These are phyloP conservation scores for Tenthredo scrophulariae DNA, from an alignment of 2,888 invertebrate genomes.

Conservation along the genomic window DNA sequence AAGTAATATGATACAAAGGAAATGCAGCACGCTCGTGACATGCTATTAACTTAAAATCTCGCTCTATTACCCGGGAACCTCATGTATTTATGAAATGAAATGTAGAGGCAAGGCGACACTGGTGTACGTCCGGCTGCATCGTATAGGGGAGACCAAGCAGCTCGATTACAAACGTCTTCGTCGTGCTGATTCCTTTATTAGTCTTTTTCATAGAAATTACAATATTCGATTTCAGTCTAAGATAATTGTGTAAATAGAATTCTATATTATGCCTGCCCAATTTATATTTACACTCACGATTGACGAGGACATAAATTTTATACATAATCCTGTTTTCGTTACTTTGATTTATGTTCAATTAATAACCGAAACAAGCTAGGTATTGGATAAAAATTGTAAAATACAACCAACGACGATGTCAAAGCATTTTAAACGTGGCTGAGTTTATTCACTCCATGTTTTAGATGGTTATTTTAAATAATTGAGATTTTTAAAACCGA, in stretches of 20 bases:
- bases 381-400: background rate
- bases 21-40: too few species aligned
- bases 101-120: background rate
- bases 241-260: constrained; percentile 29
- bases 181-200: constrained; percentile 21
- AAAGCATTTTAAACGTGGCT: background rate
- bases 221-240: constrained; percentile 7
- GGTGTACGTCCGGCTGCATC: background rate
- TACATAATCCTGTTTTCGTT: background rate
- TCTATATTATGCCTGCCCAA: constrained; percentile 37
- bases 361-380: background rate
- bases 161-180: background rate
- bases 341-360: background rate
- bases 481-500: background rate
- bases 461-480: background rate
- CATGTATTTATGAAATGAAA: background rate
- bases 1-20: too few species aligned
- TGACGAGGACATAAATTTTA: constrained; percentile 28
- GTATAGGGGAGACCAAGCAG: background rate
- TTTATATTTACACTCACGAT: constrained; percentile 39
- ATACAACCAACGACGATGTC: background rate
- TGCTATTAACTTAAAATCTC: too few species aligned
- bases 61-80: background rate
- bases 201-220: constrained; percentile 21
- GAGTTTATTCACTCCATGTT: background rate